Evolutionary conservation across 2,888 invertebrate species (phyloP).

Genomic region (Prosopocoilus inquinatus): DNA sequence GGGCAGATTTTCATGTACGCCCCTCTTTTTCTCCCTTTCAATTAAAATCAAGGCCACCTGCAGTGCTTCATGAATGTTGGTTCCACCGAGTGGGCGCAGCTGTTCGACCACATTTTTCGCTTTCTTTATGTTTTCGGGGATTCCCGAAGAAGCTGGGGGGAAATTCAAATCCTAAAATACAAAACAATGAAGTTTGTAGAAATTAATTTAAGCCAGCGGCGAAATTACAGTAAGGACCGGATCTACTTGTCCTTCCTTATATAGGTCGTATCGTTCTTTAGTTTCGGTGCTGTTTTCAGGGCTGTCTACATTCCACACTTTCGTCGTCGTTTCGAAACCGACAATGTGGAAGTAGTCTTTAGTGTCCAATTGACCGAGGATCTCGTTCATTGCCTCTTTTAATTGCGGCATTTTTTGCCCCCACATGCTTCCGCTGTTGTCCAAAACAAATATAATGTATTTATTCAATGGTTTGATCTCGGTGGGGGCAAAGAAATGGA

Average conservation of each 20-base stretch:
- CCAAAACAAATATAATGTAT: slow-evolving; percentile 72
- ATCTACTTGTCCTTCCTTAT: neutral
- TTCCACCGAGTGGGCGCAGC: slow-evolving; percentile 60
- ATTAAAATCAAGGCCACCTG: slow-evolving; percentile 51
- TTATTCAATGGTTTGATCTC: slow-evolving; percentile 61
- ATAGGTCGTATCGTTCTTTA: neutral
- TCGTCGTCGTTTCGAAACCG: slow-evolving; percentile 60
- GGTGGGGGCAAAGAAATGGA: slow-evolving; percentile 71
- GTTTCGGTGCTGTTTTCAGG: neutral
- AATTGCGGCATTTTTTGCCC: slow-evolving; percentile 66
- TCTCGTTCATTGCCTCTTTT: slow-evolving; percentile 65
- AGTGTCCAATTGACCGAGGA: slow-evolving; percentile 60
- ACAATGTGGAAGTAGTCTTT: slow-evolving; percentile 69
- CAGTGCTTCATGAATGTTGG: slow-evolving; percentile 67
- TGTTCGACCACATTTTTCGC: slow-evolving; percentile 59
- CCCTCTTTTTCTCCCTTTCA: slow-evolving; percentile 29
- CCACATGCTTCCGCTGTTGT: slow-evolving; percentile 74
- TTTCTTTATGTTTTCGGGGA: slow-evolving; percentile 56
- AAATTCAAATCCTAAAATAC: neutral
- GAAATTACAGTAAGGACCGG: neutral
- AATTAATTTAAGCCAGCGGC: slow-evolving; percentile 50
- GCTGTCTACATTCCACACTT: slow-evolving; percentile 53
- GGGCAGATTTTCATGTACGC: slow-evolving; percentile 37
- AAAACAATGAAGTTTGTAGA: slow-evolving; percentile 28
- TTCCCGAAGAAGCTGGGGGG: slow-evolving; percentile 56